Evolutionary conservation across 2,797 vertebrate genomes (phyloP).

Genomic region (Epinephelus malabaricus): DNA sequence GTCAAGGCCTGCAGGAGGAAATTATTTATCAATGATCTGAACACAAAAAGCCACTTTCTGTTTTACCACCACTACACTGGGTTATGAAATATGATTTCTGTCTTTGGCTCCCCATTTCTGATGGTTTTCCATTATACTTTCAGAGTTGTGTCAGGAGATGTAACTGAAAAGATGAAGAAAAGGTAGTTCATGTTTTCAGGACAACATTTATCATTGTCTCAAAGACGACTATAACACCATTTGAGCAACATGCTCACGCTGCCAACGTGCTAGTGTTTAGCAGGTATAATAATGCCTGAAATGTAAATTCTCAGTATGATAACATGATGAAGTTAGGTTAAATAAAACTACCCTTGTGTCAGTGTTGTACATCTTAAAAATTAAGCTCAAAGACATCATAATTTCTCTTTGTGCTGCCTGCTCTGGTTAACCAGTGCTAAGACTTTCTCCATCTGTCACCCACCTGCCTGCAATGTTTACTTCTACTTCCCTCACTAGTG

Average conservation of each 20-base stretch:
- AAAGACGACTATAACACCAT: neutral
- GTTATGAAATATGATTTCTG: neutral
- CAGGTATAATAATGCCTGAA: neutral
- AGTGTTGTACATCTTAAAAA: neutral
- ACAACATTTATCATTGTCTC: neutral
- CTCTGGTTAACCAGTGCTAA: neutral
- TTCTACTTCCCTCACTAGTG: slow-evolving; percentile 39
- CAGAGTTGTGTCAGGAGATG: neutral
- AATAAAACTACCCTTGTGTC: slow-evolving; percentile 1
- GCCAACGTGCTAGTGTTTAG: neutral
- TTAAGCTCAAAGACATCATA: neutral
- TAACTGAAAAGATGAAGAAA: neutral
- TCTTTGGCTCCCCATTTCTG: neutral
- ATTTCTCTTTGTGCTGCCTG: slow-evolving; percentile 10
- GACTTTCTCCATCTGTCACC: slow-evolving; percentile 39
- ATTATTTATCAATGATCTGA: neutral
- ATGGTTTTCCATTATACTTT: neutral
- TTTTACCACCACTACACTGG: neutral
- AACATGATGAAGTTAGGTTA: neutral
- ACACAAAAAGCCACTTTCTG: neutral
- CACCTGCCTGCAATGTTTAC: slow-evolving; percentile 49
- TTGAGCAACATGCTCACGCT: neutral
- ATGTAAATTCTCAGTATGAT: neutral
- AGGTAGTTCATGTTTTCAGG: neutral
- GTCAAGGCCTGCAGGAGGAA: neutral